Conservation (phyloP, 2,797 vertebrate genomes). For the Prionace glauca region DNA sequence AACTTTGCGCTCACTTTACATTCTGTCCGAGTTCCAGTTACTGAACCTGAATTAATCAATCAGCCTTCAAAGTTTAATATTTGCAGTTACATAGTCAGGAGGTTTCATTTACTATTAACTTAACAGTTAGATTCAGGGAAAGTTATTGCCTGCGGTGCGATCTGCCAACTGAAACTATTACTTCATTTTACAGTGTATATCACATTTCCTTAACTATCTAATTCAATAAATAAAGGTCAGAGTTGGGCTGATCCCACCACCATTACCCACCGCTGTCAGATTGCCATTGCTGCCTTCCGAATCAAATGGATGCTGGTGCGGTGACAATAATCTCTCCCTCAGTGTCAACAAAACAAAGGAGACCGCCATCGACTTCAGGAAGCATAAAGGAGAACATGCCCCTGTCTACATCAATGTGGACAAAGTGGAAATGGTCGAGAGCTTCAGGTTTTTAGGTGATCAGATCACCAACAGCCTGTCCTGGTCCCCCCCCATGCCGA, state of each 20-base stretch:
- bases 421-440: too few species aligned
- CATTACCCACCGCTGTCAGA: background rate
- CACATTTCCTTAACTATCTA: background rate
- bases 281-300: background rate
- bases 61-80: background rate
- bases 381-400: too few species aligned
- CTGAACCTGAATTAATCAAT: conserved; percentile 12
- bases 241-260: background rate
- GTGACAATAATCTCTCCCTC: too few species aligned
- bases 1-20: background rate
- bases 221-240: background rate
- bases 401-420: too few species aligned
- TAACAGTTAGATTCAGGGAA: background rate
- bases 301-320: too few species aligned
- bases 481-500: too few species aligned
- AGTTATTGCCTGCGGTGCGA: too few species aligned
- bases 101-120: conserved; percentile 1
- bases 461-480: too few species aligned
- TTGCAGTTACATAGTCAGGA: background rate
- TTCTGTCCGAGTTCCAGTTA: background rate
- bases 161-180: background rate
- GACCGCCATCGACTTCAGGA: too few species aligned
- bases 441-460: too few species aligned
- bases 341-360: too few species aligned
- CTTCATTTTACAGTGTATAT: background rate